Percentiles rank a stretch among this genome's conserved stretches.
Evolutionary conservation across 1,140 invertebrate species (phyloP).

Genomic region (Idris sp.): DNA sequence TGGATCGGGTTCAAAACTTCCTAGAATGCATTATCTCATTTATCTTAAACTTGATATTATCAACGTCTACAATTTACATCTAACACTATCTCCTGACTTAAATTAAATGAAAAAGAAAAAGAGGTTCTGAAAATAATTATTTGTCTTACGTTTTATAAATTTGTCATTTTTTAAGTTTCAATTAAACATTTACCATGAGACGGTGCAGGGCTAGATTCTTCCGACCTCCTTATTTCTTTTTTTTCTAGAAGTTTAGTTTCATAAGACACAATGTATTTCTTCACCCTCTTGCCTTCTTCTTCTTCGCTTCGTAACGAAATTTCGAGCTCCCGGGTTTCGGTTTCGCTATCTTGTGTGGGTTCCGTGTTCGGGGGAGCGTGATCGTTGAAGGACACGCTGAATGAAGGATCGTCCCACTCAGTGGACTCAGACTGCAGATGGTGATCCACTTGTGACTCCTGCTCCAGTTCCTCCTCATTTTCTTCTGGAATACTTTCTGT

Average conservation of each 20-base stretch:
- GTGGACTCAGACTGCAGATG: conserved; percentile 58
- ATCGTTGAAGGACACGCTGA: conserved; percentile 54
- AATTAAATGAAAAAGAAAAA: too few species aligned
- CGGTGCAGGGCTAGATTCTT: conserved; percentile 66
- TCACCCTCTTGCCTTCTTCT: conserved; percentile 71
- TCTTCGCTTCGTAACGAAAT: conserved; percentile 71
- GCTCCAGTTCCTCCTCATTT: conserved; percentile 7
- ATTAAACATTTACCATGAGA: conserved; percentile 67
- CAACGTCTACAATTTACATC: too few species aligned
- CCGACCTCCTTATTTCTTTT: conserved; percentile 57
- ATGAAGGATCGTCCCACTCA: conserved; percentile 61
- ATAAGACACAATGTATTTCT: conserved; percentile 76
- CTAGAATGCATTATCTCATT: conserved; percentile 65
- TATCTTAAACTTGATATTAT: conserved; percentile 9
- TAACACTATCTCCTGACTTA: too few species aligned
- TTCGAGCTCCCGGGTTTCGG: conserved; percentile 72
- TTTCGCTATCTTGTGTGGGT: conserved; percentile 64
- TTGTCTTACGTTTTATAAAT: too few species aligned
- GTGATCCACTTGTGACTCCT: conserved; percentile 49
- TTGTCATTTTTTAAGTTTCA: too few species aligned
- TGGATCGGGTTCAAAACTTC: conserved; percentile 75
- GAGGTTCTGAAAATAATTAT: too few species aligned
- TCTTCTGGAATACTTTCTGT: conserved; percentile 15
- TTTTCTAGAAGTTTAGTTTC: conserved; percentile 70
- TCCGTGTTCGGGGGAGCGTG: conserved; percentile 66